Base-by-base conservation (phyloP, 2,888 invertebrate genomes). In the Anoplius nigerrimus region DNA sequence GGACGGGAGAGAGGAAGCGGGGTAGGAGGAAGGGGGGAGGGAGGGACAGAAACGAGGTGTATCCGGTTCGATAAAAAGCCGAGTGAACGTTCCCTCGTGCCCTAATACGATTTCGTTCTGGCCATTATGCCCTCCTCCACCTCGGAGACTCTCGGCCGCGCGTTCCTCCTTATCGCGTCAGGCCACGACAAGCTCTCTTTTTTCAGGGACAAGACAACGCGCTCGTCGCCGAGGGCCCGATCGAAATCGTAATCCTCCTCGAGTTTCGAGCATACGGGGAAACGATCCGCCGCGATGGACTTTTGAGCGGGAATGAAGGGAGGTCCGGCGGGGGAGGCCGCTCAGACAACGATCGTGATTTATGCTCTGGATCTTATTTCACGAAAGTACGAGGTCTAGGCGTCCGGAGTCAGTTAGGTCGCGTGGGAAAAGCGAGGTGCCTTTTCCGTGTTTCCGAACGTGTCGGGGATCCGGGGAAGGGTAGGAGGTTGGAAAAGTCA, bases 51-150 rank as follows among this genome's bases (percentile, higher is more conserved):
- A 48, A 57, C 42, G 66, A 78, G 78, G 77, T 78, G 78, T 79
- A 81, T 80, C 79, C 80, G 82, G 78, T 76, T 78, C 75, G 80
- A 84, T 82, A 83, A 84, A 83, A 76, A 75, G 43, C 77, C 75
- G 72, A 78, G 76, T 74, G 78, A 74, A 77, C 80, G 79, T 75
- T 82, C 80, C 74, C 75, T 76, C 77, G 76, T 79, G 79, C 75
- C 78, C 80, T 83, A 84, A 84, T 84, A 81, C 83, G 82, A 84
- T 84, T 84, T 82, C 82, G 79, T 84, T 84, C 82, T 80, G 82
- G 76, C 80, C 82, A 82, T 84, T 84, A 83, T 81, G 75, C 78
- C 81, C 76, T 76, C 73, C 66, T 77, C 73, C 76, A 53, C 64
- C 66, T 43, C 48, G 64, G n/a, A 34, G 45, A 69, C 66, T 24